Evolutionary conservation across 2,888 invertebrate genomes (phyloP).

Genomic region (Euplagia quadripunctaria): DNA sequence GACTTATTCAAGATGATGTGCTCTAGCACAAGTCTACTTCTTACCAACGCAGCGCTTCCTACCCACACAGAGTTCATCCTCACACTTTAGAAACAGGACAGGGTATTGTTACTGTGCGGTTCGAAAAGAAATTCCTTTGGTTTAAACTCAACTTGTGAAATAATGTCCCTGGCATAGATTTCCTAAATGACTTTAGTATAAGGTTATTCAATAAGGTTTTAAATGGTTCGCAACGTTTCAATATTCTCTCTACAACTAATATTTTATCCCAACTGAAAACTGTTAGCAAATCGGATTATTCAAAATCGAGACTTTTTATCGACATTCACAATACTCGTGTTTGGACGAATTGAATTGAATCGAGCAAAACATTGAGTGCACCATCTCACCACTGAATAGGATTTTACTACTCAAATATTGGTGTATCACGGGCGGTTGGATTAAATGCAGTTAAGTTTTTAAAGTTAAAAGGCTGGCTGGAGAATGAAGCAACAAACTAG

Average conservation of each 20-base stretch:
- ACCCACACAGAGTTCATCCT: background rate
- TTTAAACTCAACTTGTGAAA: too few relatives aligned
- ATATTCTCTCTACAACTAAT: background rate
- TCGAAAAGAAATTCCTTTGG: too few relatives aligned
- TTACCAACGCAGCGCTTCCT: too few relatives aligned
- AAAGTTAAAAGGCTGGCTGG: constrained; percentile 24
- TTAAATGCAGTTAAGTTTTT: constrained; percentile 40
- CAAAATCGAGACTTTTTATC: constrained; percentile 28
- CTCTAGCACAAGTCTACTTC: too few relatives aligned
- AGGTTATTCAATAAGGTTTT: background rate
- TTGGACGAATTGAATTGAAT: constrained; percentile 63
- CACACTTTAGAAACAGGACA: background rate
- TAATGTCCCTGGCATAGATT: too few relatives aligned
- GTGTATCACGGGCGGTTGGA: constrained; percentile 37
- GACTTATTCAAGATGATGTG: too few relatives aligned
- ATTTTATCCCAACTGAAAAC: constrained; percentile 18
- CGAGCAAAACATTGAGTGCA: constrained; percentile 61
- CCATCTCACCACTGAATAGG: constrained; percentile 47
- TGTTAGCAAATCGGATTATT: constrained; percentile 23
- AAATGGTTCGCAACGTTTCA: background rate
- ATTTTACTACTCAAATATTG: constrained; percentile 57
- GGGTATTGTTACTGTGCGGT: too few relatives aligned
- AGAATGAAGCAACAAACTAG: background rate
- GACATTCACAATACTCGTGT: constrained; percentile 43
- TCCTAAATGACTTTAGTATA: too few relatives aligned